Conservation (phyloP, 2,888 invertebrate species). For the Cephonodes hylas region DNA sequence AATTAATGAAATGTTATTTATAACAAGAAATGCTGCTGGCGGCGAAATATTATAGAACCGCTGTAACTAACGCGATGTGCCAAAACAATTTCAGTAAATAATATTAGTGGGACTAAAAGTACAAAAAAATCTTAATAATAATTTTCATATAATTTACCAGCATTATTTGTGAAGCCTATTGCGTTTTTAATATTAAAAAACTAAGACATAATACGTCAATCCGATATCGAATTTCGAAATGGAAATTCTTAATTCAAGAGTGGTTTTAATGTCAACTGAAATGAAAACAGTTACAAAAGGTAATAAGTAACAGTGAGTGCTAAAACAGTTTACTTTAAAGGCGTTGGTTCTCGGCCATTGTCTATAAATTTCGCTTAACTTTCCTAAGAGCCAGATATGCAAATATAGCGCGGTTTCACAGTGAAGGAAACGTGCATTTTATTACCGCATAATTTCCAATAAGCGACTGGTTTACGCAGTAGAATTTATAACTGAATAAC, state of each 20-base stretch:
- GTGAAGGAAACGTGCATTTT: neutral
- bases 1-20: neutral
- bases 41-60: too few relatives aligned
- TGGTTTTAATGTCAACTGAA: neutral
- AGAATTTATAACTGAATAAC: constrained; percentile 19
- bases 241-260: too few relatives aligned
- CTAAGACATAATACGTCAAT: too few relatives aligned
- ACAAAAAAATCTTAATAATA: too few relatives aligned
- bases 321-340: neutral
- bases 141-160: too few relatives aligned
- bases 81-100: neutral
- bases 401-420: neutral
- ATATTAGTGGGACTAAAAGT: too few relatives aligned
- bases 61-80: neutral
- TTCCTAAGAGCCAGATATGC: constrained; percentile 3
- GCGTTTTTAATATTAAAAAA: too few relatives aligned
- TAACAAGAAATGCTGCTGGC: neutral
- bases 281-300: neutral
- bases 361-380: neutral
- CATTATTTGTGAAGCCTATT: too few relatives aligned
- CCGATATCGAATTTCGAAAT: too few relatives aligned
- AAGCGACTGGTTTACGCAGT: constrained; percentile 1
- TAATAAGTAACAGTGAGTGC: neutral
- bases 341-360: neutral
- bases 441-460: constrained; percentile 1